Base-by-base conservation (phyloP, 2,888 invertebrate genomes). In the Stenolophus ochropezus region DNA sequence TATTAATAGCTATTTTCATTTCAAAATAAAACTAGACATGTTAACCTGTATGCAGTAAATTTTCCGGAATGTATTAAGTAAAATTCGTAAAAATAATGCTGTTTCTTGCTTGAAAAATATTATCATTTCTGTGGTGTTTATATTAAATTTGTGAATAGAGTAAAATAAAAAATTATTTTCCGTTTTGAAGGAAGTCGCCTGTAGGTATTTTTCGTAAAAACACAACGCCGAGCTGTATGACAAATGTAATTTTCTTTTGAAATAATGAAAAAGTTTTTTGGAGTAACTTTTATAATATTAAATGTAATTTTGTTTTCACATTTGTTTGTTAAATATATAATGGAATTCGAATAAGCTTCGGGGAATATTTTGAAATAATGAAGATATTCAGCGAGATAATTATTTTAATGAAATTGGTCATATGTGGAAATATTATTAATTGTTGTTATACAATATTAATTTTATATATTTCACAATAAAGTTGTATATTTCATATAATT, bases 211-310 rank as follows among this genome's bases (percentile, higher is more conserved):
- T 25, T 6, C 20, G 8, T 53, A 21, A 21, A 61, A 25, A 21
- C 61, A n/a, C n/a, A 14, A 25, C 2, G 21, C 20, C 8, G 5
- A 20, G 18, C 25, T 25, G 23, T 61, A 61, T 61, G 61, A 25
- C 25, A 61, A 61, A 61, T 61, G 61, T 61, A 61, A 61, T 61
- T 27, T 61, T 61, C 61, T 61, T 61, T 61, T 61, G 25, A 25
- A 61, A 61, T 61, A 61, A 61, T 61, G 61, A 61, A 25, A 61
- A 61, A 61, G 61, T 61, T 61, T 61, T 58, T 61, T 61, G 23
- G 23, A 25, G 61, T 14, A 61, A 61, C 61, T 25, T 61, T 25
- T 61, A 61, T 25, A 61, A 61, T 61, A 61, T 61, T 61, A 61
- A 27, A 61, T 61, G 25, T 61, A 25, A 61, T 61, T 61, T 61